phyloP scores from a whole-genome alignment of 2,888 invertebrate genomes.

The Diabrotica balteata region DNA sequence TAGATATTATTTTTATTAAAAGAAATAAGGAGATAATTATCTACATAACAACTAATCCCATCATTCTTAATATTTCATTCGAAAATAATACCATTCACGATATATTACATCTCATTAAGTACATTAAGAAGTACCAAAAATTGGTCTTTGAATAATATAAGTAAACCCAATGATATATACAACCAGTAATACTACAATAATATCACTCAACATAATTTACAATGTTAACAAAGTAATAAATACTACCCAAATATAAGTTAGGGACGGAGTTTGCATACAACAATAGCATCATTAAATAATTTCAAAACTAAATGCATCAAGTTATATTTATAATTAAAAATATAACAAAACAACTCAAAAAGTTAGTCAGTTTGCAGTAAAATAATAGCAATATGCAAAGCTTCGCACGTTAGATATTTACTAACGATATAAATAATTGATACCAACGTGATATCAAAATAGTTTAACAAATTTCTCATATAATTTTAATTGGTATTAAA shows the following conservation, averaged over 20 bases:
- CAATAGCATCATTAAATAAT: background rate
- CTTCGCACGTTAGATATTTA: background rate
- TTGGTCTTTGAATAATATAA: background rate
- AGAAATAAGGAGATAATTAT: conserved; percentile 5
- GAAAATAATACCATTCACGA: conserved; percentile 14
- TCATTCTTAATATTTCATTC: conserved; percentile 16
- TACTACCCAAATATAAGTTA: conserved; percentile 3
- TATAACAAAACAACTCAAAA: background rate
- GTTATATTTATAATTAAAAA: no score
- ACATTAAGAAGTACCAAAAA: conserved; percentile 13
- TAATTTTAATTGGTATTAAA: no score
- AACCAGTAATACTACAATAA: conserved; percentile 22
- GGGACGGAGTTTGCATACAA: background rate
- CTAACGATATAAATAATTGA: no score
- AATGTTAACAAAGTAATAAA: conserved; percentile 2
- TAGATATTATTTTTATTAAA: conserved; percentile 3
- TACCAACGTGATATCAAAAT: no score
- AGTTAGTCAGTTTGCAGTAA: background rate
- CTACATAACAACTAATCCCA: conserved; percentile 15
- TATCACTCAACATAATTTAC: conserved; percentile 18
- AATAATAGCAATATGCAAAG: background rate
- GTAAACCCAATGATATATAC: conserved; percentile 12
- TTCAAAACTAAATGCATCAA: no score
- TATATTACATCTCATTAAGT: conserved; percentile 22
- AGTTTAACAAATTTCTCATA: no score